These are phyloP conservation scores for Parnassius mnemosyne DNA, from an alignment of 2,888 invertebrate species.

Conservation along the genomic window DNA sequence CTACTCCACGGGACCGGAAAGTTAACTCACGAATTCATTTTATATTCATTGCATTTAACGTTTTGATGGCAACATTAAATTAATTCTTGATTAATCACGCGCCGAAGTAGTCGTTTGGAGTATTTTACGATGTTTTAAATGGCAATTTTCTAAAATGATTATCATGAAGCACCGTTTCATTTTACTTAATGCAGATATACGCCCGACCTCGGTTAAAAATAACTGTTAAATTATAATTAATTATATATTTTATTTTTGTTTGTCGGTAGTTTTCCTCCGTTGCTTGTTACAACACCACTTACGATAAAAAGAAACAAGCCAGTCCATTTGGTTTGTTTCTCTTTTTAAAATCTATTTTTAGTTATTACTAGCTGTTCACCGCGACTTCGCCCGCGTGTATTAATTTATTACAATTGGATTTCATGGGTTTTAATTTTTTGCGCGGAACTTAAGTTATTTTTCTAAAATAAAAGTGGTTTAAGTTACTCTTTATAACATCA, in stretches of 20 bases:
- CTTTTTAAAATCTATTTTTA: no score
- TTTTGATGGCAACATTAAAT: slow-evolving; percentile 12
- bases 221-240: slow-evolving; percentile 4
- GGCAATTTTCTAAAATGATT: slow-evolving; percentile 14
- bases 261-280: neutral
- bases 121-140: slow-evolving; percentile 8
- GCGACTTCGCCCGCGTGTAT: no score
- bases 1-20: slow-evolving; percentile 5
- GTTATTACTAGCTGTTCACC: no score
- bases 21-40: slow-evolving; percentile 1
- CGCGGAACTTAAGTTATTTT: no score
- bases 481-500: no score
- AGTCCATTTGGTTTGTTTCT: no score
- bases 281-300: no score
- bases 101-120: slow-evolving; percentile 2
- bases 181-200: neutral
- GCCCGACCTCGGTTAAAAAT: neutral
- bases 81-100: slow-evolving; percentile 10
- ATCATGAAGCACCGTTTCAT: slow-evolving; percentile 10
- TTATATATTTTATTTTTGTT: neutral
- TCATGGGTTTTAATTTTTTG: no score
- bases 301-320: no score
- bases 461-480: no score
- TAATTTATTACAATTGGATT: no score
- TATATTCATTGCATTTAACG: slow-evolving; percentile 11